Evolutionary conservation across 1,140 invertebrate genomes (phyloP), one percentile per base, ranked within the genome.

Genomic region (Caenorhabditis latens): DNA sequence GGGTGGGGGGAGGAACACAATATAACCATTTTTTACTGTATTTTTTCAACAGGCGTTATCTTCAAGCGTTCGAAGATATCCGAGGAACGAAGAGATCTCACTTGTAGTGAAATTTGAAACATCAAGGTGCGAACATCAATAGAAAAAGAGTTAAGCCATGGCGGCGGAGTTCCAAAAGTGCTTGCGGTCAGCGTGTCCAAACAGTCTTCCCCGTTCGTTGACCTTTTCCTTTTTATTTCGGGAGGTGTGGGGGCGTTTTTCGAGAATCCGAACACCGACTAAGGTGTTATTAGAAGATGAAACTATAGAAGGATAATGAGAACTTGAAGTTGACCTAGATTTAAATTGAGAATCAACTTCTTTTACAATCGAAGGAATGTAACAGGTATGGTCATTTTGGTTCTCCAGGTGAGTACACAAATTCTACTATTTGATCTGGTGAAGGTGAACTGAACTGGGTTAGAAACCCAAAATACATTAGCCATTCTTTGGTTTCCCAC

Each of bases 161-260:
- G 67, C 67, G 67, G 67, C 67, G 40, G 67, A 71, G 67, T 67
- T 71, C 46, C 46, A 50, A 79, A 79, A 79, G 46, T 79, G 71
- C 50, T 79, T 79, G 71, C 71, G 71, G 71, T 79, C 71, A 79
- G 71, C 71, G 71, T 79, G 46, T 79, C 71, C 71, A 79, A 79
- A 79, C 71, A 79, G 46, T 79, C 46, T 32, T 40, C n/a, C 16
- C 4, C 42, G 71, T 79, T 79, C 71, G 71, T 79, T 79, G 71
- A 53, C 71, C 46, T 79, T 79, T 79, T 7, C 3, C 19, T n/a
- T 75, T 32, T 50, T 43, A 43, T 50, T 79, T 79, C 46, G 71
- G 71, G 42, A 71, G 42, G 14, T 46, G 46, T 46, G n/a, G 21
- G 71, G 43, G 46, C 46, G 71, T n/a, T 46, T 79, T 71, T 71